A percentile compares a stretch with the other conserved stretches of the same genome.
Evolutionary conservation across 1,140 invertebrate species (phyloP).

Genomic region (Drosophila sp.): DNA sequence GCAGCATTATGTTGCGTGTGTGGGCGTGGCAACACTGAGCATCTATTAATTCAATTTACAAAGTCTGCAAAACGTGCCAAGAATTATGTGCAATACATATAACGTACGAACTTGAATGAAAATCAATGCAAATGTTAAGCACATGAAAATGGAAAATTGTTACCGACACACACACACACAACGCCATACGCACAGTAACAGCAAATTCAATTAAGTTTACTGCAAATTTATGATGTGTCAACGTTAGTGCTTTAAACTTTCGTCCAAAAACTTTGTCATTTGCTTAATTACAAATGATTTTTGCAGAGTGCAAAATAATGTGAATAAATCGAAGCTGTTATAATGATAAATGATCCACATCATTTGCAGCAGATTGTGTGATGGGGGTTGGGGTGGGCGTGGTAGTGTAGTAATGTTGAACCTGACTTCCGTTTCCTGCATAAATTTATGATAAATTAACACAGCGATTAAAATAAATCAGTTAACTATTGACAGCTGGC

Average conservation of each 20-base stretch:
- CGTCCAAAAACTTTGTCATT: conserved; percentile 16
- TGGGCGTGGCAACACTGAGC: conserved; percentile 2
- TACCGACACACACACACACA: not conserved
- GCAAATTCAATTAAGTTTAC: conserved; percentile 33
- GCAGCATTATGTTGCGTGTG: conserved; percentile 16
- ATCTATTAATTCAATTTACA: conserved; percentile 44
- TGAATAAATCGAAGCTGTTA: conserved; percentile 13
- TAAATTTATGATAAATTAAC: conserved; percentile 37
- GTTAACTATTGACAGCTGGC: conserved; percentile 10
- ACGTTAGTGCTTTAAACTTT: conserved; percentile 17
- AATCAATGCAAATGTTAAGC: conserved; percentile 10
- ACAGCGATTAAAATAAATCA: conserved; percentile 25
- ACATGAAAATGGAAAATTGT: not conserved
- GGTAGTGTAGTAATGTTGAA: not conserved
- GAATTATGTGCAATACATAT: conserved; percentile 10
- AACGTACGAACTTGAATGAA: conserved; percentile 32
- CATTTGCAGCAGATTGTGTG: conserved; percentile 25
- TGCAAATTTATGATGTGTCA: conserved; percentile 34
- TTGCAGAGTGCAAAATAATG: conserved; percentile 23
- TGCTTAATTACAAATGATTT: conserved; percentile 34
- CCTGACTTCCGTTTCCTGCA: not conserved
- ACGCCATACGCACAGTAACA: not conserved
- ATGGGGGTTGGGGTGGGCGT: too few relatives aligned
- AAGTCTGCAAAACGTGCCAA: conserved; percentile 26
- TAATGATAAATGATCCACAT: conserved; percentile 38